phyloP scores from a whole-genome alignment of 2,797 vertebrate genomes.

The Ceryle rudis region DNA sequence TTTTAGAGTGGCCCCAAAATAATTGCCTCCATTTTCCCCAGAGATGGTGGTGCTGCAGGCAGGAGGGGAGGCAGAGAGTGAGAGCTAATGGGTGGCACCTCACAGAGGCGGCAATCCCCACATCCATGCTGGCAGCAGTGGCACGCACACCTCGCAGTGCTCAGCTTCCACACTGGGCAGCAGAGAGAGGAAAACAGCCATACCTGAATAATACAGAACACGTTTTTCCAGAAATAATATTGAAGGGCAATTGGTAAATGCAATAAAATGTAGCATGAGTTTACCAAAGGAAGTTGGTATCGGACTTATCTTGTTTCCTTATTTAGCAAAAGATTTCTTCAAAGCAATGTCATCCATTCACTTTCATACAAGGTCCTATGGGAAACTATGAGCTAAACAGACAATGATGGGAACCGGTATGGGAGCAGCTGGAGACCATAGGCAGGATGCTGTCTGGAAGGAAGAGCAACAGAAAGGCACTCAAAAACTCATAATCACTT shows the following conservation, averaged over 20 bases:
- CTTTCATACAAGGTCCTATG: neutral
- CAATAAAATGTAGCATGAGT: neutral
- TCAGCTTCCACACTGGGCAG: rapidly evolving
- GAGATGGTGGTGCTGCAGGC: neutral
- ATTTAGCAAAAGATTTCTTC: neutral
- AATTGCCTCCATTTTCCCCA: neutral
- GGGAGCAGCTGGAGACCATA: neutral
- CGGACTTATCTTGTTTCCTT: neutral
- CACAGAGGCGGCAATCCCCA: neutral
- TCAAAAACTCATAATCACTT: neutral
- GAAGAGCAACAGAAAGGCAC: neutral
- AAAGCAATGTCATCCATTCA: neutral
- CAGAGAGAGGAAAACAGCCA: neutral
- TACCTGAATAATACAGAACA: neutral
- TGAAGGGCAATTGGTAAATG: neutral
- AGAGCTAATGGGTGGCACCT: neutral
- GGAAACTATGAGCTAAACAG: neutral
- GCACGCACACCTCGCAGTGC: neutral
- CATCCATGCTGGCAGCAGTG: neutral
- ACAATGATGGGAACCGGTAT: rapidly evolving
- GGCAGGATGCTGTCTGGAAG: neutral
- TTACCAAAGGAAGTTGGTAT: neutral
- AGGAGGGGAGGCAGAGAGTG: neutral
- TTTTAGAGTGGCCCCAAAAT: neutral
- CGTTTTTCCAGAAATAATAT: neutral